Percentiles rank a stretch among this genome's conserved stretches.
These are phyloP conservation scores for Eudasyphora cyanicolor DNA, from an alignment of 2,888 invertebrate species.

Conservation along the genomic window DNA sequence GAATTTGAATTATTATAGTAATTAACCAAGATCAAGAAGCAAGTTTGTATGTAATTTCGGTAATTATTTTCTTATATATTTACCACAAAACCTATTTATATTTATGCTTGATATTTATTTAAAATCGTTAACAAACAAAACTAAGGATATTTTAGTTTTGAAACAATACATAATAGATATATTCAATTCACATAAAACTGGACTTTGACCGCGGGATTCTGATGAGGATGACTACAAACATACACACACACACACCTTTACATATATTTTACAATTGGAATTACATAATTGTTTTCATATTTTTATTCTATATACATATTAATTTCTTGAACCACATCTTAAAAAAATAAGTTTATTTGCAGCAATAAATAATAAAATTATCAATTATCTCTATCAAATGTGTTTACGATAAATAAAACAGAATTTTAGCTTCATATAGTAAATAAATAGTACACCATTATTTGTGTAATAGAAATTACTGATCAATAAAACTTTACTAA, in stretches of 20 bases:
- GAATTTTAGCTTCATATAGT: conserved; percentile 21
- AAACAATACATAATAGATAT: neutral
- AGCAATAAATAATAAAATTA: conserved; percentile 56
- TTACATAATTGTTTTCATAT: conserved; percentile 2
- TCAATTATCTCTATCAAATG: conserved; percentile 18
- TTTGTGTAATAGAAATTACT: conserved; percentile 57
- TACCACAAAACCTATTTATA: conserved; percentile 11
- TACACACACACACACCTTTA: no score
- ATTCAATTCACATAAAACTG: neutral
- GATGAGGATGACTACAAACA: neutral
- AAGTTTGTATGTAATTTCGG: neutral
- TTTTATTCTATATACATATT: conserved; percentile 12
- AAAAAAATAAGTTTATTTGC: conserved; percentile 41
- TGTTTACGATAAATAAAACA: conserved; percentile 11
- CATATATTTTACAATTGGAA: conserved; percentile 9
- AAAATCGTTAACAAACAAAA: neutral
- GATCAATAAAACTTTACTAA: conserved; percentile 51
- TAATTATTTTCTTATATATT: conserved; percentile 2
- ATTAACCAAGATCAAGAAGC: neutral
- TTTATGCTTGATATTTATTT: conserved; percentile 42
- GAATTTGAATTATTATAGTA: conserved; percentile 37
- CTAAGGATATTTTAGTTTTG: neutral
- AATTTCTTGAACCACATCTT: conserved; percentile 17
- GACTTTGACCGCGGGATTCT: neutral
- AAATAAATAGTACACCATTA: conserved; percentile 48